Percentiles rank a stretch among this genome's conserved stretches.
These are phyloP conservation scores for Meandrina meandrites DNA, from an alignment of 92 coral and sea anemone genomes.

Conservation along the genomic window DNA sequence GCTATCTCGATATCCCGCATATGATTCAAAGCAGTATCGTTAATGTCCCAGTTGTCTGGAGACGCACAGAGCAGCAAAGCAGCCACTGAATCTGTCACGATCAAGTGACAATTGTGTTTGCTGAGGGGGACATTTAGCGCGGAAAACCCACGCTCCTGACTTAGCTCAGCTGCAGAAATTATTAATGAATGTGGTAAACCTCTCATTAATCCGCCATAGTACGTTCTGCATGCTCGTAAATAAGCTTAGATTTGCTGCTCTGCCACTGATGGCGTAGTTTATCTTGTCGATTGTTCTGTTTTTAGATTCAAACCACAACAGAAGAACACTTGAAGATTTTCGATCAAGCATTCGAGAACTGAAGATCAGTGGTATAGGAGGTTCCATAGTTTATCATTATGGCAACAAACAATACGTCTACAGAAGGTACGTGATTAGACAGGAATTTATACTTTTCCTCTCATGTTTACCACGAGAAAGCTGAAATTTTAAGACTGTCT, in stretches of 20 bases:
- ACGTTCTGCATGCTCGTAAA: neutral
- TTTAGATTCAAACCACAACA: constrained; percentile 8
- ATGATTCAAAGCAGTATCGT: neutral
- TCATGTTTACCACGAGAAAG: neutral
- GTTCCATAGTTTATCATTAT: constrained; percentile 1
- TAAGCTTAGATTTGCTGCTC: neutral
- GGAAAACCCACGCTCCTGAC: neutral
- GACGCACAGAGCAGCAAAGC: neutral
- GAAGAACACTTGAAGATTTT: neutral
- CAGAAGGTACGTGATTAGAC: constrained; percentile 6
- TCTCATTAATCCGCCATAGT: constrained; percentile 1
- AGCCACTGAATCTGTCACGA: neutral
- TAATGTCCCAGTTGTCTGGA: neutral
- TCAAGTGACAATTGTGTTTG: constrained; percentile 18
- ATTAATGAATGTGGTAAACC: constrained; percentile 32
- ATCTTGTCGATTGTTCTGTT: neutral
- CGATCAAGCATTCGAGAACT: neutral
- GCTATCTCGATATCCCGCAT: neutral
- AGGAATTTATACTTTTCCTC: neutral
- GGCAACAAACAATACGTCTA: constrained; percentile 24
- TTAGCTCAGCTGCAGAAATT: constrained; percentile 32
- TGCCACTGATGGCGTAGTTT: neutral
- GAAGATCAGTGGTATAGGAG: neutral
- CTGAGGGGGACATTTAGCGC: constrained; percentile 12
- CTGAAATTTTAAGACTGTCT: neutral